These are phyloP conservation scores for Euglossa dilemma DNA, from an alignment of 1,140 invertebrate genomes.

Conservation along the genomic window DNA sequence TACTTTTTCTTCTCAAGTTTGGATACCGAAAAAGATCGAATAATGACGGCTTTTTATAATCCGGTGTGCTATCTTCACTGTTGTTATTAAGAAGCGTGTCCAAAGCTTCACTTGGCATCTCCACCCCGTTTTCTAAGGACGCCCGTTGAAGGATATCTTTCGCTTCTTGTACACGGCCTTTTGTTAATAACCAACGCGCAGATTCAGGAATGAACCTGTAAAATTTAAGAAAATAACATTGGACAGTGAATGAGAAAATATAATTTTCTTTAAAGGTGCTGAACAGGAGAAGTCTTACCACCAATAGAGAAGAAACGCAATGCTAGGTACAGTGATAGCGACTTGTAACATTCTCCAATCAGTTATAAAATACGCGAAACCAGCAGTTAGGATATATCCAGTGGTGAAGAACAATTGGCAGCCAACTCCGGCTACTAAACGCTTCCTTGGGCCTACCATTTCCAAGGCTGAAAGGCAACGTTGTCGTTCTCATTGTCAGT, in stretches of 20 bases:
- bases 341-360: conserved; percentile 91
- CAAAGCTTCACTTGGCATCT: conserved; percentile 83
- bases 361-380: conserved; percentile 87
- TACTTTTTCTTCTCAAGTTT: conserved; percentile 87
- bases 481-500: conserved; percentile 24
- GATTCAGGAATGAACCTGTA: conserved; percentile 91
- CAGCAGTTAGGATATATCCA: conserved; percentile 88
- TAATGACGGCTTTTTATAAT: conserved; percentile 83
- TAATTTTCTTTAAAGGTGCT: background rate
- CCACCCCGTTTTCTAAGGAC: conserved; percentile 86
- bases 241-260: background rate
- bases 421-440: conserved; percentile 89
- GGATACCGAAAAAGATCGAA: conserved; percentile 88
- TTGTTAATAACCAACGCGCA: conserved; percentile 90
- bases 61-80: conserved; percentile 76
- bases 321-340: conserved; percentile 87
- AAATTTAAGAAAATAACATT: background rate
- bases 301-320: conserved; percentile 89
- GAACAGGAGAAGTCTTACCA: conserved; percentile 83
- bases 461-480: conserved; percentile 86
- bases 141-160: conserved; percentile 87
- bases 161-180: conserved; percentile 88
- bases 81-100: conserved; percentile 82
- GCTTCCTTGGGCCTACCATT: conserved; percentile 90
- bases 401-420: conserved; percentile 90